Base-by-base conservation (phyloP, 2,888 invertebrate genomes). In the Cryptus armator region DNA sequence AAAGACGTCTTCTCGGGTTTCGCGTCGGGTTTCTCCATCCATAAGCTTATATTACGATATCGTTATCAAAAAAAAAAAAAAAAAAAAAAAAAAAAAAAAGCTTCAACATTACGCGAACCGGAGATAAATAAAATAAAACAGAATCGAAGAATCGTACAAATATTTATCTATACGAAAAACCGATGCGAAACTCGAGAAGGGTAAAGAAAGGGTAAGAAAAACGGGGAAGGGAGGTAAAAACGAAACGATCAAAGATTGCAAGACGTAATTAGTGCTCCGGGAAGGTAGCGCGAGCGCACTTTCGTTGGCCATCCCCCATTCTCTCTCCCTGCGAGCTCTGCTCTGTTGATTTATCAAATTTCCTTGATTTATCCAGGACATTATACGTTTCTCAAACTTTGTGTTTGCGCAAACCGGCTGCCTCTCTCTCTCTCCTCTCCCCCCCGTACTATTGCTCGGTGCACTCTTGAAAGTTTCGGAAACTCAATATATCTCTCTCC, bases 311-410 rank as follows among this genome's bases (percentile, higher is more conserved):
- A 53, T 74, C 81, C 37, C 37, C 1, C 37, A 37, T 37, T 37
- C 37, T 37, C 37, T 24, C 24, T 24, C 24, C 37, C 37, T 6
- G 6, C 86, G 37, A 53, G 81, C 79, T 37, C 64, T 72, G 79
- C 79, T 81, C 85, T 89, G 90, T 92, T 91, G 91, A 92, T 91
- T 91, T 91, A 91, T 91, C 89, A 91, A 92, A 91, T 92, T 91
- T 91, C 88, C 90, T 90, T 91, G 91, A 91, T 92, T 92, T 91
- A 92, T 91, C 91, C 89, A 87, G 88, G 90, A 91, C 91, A 90
- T 92, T 92, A 91, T 91, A 91, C 90, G 90, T 90, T 90, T 91
- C 89, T 89, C 85, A 86, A 90, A 90, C 89, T 91, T 92, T 91
- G 87, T 91, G 90, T 92, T 92, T 91, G 91, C 90, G 88, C 90